Conservation (phyloP, 2,888 invertebrate genomes). For the Cataglyphis cursor region DNA sequence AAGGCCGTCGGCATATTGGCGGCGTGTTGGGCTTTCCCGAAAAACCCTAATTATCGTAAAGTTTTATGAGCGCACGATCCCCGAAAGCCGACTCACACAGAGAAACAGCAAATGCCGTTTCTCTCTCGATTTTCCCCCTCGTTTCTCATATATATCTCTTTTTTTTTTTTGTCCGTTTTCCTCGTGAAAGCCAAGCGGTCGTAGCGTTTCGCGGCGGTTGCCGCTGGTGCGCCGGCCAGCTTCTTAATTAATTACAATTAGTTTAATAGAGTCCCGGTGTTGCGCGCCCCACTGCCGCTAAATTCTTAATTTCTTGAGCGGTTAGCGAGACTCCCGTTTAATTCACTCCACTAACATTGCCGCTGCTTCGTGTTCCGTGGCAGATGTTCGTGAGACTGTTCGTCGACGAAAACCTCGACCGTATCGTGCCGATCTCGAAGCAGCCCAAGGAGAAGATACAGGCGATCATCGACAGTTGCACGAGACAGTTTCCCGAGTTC, state of each 20-base stretch:
- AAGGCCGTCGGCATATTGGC: slow-evolving; percentile 49
- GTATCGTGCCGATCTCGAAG: slow-evolving; percentile 98
- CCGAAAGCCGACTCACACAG: slow-evolving; percentile 20
- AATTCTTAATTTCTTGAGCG: slow-evolving; percentile 81
- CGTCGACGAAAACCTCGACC: slow-evolving; percentile 98
- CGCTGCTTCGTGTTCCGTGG: slow-evolving; percentile 61
- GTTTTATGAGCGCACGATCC: slow-evolving; percentile 66
- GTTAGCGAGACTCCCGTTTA: slow-evolving; percentile 67
- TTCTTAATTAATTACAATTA: slow-evolving; percentile 86
- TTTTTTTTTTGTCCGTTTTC: slow-evolving; percentile 41
- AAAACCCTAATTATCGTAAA: slow-evolving; percentile 71
- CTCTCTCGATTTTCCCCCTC: slow-evolving; percentile 43
- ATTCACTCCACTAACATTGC: slow-evolving; percentile 66
- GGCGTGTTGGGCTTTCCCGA: slow-evolving; percentile 58
- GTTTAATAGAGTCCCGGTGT: slow-evolving; percentile 82
- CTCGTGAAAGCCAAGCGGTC: slow-evolving; percentile 56
- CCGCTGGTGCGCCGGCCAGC: slow-evolving; percentile 57
- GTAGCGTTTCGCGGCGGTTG: slow-evolving; percentile 32
- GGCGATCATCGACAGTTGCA: slow-evolving; percentile 98
- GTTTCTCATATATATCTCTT: slow-evolving; percentile 37
- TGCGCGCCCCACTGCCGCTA: slow-evolving; percentile 74
- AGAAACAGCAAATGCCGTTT: slow-evolving; percentile 15
- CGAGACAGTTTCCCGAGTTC: slow-evolving; percentile 98
- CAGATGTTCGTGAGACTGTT: slow-evolving; percentile 99
- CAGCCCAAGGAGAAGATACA: slow-evolving; percentile 99